phyloP scores from a whole-genome alignment of 2,797 vertebrate species.

The Ctenopoma multispine region DNA sequence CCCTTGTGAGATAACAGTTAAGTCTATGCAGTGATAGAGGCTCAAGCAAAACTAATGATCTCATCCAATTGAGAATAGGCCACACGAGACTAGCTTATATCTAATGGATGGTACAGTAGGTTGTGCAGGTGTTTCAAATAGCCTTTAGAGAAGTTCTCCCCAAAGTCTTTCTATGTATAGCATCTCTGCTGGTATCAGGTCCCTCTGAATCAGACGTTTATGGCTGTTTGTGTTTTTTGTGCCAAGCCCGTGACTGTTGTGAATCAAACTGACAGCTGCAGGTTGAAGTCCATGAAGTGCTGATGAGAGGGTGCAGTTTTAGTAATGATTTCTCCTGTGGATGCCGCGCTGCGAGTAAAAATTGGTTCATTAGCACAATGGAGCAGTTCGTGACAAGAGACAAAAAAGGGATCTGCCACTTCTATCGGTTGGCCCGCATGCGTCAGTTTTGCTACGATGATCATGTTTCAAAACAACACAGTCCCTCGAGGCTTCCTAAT shows the following conservation, averaged over 20 bases:
- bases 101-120: conserved; percentile 64
- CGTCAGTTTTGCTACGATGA: conserved; percentile 41
- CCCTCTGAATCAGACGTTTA: conserved; percentile 43
- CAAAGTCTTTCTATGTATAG: conserved; percentile 53
- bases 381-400: conserved; percentile 35
- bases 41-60: conserved; percentile 83
- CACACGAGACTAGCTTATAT: conserved; percentile 65
- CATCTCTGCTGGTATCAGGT: neutral
- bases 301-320: conserved; percentile 44
- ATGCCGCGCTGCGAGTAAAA: conserved; percentile 36
- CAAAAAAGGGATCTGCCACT: conserved; percentile 20
- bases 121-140: conserved; percentile 68
- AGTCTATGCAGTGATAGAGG: conserved; percentile 74
- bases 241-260: conserved; percentile 39
- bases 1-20: conserved; percentile 70
- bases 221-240: conserved; percentile 40
- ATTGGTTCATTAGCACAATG: conserved; percentile 67
- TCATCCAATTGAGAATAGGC: conserved; percentile 73
- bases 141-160: conserved; percentile 59
- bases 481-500: conserved; percentile 53
- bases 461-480: conserved; percentile 36
- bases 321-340: conserved; percentile 45
- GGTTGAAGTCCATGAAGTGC: conserved; percentile 48
- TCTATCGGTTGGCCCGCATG: conserved; percentile 24
- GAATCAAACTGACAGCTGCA: conserved; percentile 66